These are phyloP conservation scores for Andricus curvator DNA, from an alignment of 2,888 invertebrate genomes.

Conservation along the genomic window DNA sequence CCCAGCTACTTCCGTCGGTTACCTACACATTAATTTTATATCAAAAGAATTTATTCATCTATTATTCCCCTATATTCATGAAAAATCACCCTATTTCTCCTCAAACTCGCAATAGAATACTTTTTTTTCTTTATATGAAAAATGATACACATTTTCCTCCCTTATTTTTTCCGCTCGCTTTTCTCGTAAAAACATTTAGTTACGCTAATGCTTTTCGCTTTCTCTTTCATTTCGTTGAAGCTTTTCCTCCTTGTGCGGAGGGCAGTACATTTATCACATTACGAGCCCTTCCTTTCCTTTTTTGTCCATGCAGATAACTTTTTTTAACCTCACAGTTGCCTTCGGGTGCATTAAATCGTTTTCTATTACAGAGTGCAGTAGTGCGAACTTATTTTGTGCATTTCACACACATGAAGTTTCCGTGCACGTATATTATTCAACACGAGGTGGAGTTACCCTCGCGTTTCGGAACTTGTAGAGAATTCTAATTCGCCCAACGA, in stretches of 20 bases:
- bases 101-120: too few species aligned
- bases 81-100: too few species aligned
- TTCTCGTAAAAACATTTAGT: not conserved
- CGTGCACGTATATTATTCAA: slow-evolving; percentile 22
- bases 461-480: slow-evolving; percentile 57
- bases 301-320: slow-evolving; percentile 48
- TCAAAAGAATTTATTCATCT: too few species aligned
- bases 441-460: slow-evolving; percentile 49
- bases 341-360: slow-evolving; percentile 59
- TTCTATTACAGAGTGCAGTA: slow-evolving; percentile 41
- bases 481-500: slow-evolving; percentile 51
- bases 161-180: not conserved
- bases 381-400: slow-evolving; percentile 40
- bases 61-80: too few species aligned
- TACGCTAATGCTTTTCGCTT: not conserved
- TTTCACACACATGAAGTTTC: slow-evolving; percentile 24
- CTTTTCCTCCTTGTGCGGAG: slow-evolving; percentile 26
- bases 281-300: slow-evolving; percentile 49
- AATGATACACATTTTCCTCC: too few species aligned
- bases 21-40: too few species aligned
- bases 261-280: slow-evolving; percentile 54
- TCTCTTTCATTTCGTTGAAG: slow-evolving; percentile 7
- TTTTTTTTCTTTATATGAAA: too few species aligned
- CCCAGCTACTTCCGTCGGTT: too few species aligned
- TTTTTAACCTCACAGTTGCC: slow-evolving; percentile 53